These are phyloP conservation scores for Parnassius smintheus DNA, from an alignment of 2,888 invertebrate genomes.

Conservation along the genomic window DNA sequence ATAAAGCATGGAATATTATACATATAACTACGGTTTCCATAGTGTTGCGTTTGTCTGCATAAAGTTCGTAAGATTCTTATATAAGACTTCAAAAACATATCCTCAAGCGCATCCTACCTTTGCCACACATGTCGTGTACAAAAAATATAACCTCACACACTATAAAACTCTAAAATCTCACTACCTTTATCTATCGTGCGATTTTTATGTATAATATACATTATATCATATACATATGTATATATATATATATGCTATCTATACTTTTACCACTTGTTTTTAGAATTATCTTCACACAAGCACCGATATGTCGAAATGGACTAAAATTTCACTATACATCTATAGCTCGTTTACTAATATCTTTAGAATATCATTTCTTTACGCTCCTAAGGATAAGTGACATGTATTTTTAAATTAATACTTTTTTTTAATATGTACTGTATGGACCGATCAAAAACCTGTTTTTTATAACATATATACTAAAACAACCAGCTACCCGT, in stretches of 20 bases:
- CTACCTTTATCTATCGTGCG: slow-evolving; percentile 52
- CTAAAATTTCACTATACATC: slow-evolving; percentile 57
- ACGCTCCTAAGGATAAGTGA: slow-evolving; percentile 60
- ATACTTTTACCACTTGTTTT: slow-evolving; percentile 49
- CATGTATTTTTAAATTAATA: neutral
- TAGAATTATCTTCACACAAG: slow-evolving; percentile 70
- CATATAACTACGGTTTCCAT: slow-evolving; percentile 8
- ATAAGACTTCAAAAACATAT: neutral
- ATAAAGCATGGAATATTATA: slow-evolving; percentile 1
- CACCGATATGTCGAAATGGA: slow-evolving; percentile 79
- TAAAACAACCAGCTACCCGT: slow-evolving; percentile 18
- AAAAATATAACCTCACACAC: slow-evolving; percentile 38
- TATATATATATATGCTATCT: slow-evolving; percentile 30
- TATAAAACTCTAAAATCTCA: slow-evolving; percentile 40
- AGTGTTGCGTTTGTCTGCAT: slow-evolving; percentile 5
- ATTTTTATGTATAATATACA: slow-evolving; percentile 38
- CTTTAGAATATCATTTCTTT: slow-evolving; percentile 69
- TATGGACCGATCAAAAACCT: too few relatives aligned
- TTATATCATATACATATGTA: slow-evolving; percentile 38
- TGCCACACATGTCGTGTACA: slow-evolving; percentile 29
- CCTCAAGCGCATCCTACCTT: slow-evolving; percentile 1
- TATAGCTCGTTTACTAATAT: slow-evolving; percentile 46
- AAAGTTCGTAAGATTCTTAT: neutral
- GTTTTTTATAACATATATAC: too few relatives aligned
- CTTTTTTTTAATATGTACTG: too few relatives aligned